Percentiles rank a stretch among this genome's conserved stretches.
Evolutionary conservation across 2,113 vertebrate genomes (phyloP).

Genomic region (Addax nasomaculatus): DNA sequence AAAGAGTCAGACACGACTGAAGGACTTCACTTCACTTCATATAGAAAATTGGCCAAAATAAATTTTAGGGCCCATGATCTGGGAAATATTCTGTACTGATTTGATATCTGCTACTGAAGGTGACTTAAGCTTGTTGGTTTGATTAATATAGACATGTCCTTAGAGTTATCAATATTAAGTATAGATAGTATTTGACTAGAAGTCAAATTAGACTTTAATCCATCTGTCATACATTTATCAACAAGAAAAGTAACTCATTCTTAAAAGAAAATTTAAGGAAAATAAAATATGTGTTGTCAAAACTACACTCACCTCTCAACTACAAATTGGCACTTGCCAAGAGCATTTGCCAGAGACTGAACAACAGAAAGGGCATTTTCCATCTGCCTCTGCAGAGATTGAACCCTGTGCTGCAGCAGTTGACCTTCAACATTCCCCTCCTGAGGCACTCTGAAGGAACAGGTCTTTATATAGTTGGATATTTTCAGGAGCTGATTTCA

Average conservation of each 20-base stretch:
- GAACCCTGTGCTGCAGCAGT: background rate
- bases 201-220: background rate
- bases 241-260: background rate
- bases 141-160: background rate
- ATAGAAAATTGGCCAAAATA: background rate
- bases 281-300: background rate
- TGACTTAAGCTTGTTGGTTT: background rate
- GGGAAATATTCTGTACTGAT: background rate
- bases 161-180: background rate
- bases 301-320: background rate
- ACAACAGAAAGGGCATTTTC: background rate
- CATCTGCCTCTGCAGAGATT: background rate
- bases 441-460: background rate
- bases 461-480: background rate
- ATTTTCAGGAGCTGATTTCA: background rate
- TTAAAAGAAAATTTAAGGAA: background rate
- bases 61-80: background rate
- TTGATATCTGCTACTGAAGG: background rate
- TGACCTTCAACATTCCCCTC: background rate
- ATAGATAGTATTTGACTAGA: background rate
- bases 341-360: background rate
- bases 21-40: background rate
- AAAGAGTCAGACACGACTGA: too few relatives aligned
- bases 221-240: background rate
- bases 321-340: background rate